Evolutionary conservation across 1,140 invertebrate genomes (phyloP), one percentile per base, ranked within the genome.

Genomic region (Trichomalopsis sarcophagae): DNA sequence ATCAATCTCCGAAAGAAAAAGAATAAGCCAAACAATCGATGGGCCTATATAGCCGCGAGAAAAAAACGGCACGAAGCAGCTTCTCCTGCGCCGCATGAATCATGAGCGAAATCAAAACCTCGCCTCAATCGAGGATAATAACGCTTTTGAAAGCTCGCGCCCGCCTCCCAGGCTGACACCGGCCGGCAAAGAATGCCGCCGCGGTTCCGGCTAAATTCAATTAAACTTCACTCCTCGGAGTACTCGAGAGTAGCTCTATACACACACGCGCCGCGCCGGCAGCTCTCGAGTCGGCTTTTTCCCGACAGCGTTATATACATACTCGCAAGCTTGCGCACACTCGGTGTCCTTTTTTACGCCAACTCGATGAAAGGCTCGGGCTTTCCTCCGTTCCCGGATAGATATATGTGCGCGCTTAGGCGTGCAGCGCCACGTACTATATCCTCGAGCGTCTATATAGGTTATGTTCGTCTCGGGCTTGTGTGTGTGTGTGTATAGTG

Each of bases 121-220:
- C 21, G 9, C 75, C 44, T 77, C 75, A 47, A 77, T 77, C 44
- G 50, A 77, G 75, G 17, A 77, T 77, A 77, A 77, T 77, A 44
- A 74, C 73, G 9, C 30, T 50, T 50, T 77, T 55, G 55, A 71
- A 71, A 71, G 30, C 11, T 71, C 9, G 27, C n/a, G 33, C 33
- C 0, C 30, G 17, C 14, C 14, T 33, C 30, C 7, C 75, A 84
- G 21, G 71, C 81, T 86, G 82, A 86, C 82, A n/a, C 73, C 9
- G 68, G 21, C 13, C 55, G n/a, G 73, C 73, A 33, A 44, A 75
- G 73, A 75, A 75, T 75, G 36, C 33, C 14, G 17, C 33, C 11
- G 73, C 73, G 13, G 33, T n/a, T 36, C 47, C 27, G 40, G 75
- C 44, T 78, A 36, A 78, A 78, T 78, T 78, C 76, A 78, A 78